Base-by-base conservation (phyloP, 2,113 vertebrate genomes). In the Corydoras maculifer region DNA sequence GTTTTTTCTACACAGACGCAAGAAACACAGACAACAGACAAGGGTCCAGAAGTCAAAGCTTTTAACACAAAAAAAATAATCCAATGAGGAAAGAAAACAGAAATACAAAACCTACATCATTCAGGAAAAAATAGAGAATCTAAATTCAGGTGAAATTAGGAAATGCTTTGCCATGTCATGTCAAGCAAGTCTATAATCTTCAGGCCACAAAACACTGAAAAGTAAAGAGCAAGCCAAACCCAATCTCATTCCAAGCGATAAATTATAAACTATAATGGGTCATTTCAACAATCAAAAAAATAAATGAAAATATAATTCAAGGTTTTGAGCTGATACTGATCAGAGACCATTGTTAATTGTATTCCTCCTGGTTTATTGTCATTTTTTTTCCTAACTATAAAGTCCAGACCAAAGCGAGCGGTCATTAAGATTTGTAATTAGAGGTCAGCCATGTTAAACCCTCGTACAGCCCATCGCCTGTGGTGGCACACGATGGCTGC, bases 371-470 rank as follows among this genome's bases (percentile, higher is more conserved):
- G 76, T 86, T 88, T 87, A 89, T 87, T 76, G 18, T 25, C 35
- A 43, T 43, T 43, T 82, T 86, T 88, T 48, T 9, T 18, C 79
- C 84, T 90, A 83, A 82, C 86, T 86, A 88, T 88, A 89, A 84
- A 82, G 87, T 90, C 83, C 75, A 86, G 83, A 65, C 62, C 82
- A 84, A 84, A 80, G 88, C 83, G 90, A 61, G 58, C 62, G 58
- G 67, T 91, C 95, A 94, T 98, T 98, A 98, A 89, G 96, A 98
- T 91, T 99, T 99, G 92, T 99, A 98, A 89, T 98, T 99, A 88
- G 97, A 98, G 65, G 96, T 99, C 86, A 98, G 92, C 97, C 97
- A 99, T 77, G 97, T 98, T 87, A 99, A 91, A 85, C 97, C 97
- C 86, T 99, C 97, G 75, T 98, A 98, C 77, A 99, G 94, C 93